Percentiles rank a stretch among this genome's conserved stretches.
phyloP scores from a whole-genome alignment of 2,797 vertebrate species.

The Sternarchorhynchus goeldii region DNA sequence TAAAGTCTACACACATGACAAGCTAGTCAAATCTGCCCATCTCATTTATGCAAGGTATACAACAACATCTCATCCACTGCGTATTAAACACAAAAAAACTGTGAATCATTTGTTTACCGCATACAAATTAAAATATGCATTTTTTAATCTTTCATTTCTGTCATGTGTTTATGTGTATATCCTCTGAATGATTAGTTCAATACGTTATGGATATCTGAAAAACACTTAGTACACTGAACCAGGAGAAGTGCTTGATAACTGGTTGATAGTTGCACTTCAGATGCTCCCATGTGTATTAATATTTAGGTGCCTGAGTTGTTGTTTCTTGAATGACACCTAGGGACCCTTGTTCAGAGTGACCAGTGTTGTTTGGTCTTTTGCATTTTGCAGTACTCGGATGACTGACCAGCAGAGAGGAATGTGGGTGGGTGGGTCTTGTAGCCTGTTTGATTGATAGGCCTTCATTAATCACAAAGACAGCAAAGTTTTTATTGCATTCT shows the following conservation, averaged over 20 bases:
- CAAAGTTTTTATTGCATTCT: conserved; percentile 70
- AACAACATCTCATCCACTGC: not conserved
- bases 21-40: not conserved
- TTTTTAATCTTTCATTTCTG: conserved; percentile 1
- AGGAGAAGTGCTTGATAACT: not conserved
- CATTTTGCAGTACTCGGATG: conserved; percentile 7
- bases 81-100: not conserved
- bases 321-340: not conserved
- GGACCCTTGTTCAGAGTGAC: conserved; percentile 23
- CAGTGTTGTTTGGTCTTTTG: conserved; percentile 39
- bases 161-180: conserved; percentile 14
- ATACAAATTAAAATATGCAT: not conserved
- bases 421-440: conserved; percentile 38
- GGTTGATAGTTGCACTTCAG: not conserved
- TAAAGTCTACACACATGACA: conserved; percentile 18
- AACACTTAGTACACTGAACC: not conserved
- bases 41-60: not conserved
- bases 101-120: conserved; percentile 3
- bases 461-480: conserved; percentile 62
- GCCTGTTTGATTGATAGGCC: conserved; percentile 61
- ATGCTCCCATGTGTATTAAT: not conserved
- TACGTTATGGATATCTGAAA: conserved; percentile 10
- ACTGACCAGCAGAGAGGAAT: conserved; percentile 53
- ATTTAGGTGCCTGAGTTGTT: not conserved
- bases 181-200: conserved; percentile 29